Percentiles rank a stretch among this genome's conserved stretches.
phyloP scores from a whole-genome alignment of 2,888 invertebrate genomes.

The Tipula vernalis region DNA sequence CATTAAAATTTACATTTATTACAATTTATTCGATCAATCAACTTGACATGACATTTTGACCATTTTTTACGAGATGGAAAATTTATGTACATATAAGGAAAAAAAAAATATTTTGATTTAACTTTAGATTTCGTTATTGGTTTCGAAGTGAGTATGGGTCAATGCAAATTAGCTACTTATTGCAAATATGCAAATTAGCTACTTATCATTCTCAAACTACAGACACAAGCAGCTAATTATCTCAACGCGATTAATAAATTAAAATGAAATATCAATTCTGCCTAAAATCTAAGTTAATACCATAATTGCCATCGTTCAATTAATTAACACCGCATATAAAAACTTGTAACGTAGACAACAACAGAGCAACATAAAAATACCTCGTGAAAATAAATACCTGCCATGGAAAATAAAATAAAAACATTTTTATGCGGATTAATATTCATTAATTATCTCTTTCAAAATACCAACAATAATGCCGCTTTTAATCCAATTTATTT shows the following conservation, averaged over 20 bases:
- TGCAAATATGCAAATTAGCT: neutral
- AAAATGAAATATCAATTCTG: neutral
- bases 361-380: neutral
- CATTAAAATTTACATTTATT: neutral
- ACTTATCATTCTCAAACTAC: neutral
- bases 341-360: neutral
- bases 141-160: neutral
- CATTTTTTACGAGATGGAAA: neutral
- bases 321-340: neutral
- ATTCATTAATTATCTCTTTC: conserved; percentile 4
- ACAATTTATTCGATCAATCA: neutral
- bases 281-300: neutral
- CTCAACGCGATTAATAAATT: neutral
- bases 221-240: neutral
- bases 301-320: neutral
- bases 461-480: neutral
- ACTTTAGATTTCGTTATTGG: neutral
- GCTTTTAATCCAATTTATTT: conserved; percentile 4
- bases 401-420: neutral
- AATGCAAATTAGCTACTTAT: neutral
- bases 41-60: neutral
- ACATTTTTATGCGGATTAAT: neutral
- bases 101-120: neutral
- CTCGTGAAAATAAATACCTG: neutral
- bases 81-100: neutral